Percentiles rank a stretch among this genome's conserved stretches.
Evolutionary conservation across 2,797 vertebrate species (phyloP).

Genomic region (Semaprochilodus insignis): DNA sequence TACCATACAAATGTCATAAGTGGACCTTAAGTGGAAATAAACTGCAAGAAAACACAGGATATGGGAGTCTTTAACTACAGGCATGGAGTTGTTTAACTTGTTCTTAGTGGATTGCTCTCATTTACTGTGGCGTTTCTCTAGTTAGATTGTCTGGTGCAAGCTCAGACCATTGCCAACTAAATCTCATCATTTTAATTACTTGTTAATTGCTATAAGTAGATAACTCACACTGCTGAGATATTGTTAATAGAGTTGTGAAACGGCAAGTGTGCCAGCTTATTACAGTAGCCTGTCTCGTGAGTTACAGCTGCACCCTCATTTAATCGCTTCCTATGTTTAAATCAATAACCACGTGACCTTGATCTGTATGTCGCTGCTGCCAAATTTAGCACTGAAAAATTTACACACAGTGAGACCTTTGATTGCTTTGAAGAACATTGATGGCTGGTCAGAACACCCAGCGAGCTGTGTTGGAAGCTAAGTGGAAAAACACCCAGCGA

Average conservation of each 20-base stretch:
- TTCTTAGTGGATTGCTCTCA: not conserved
- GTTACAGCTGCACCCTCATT: not conserved
- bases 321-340: not conserved
- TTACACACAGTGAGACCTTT: not conserved
- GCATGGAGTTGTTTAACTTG: not conserved
- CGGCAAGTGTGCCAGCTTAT: not conserved
- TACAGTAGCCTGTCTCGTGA: not conserved
- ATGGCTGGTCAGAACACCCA: slow-evolving; percentile 2
- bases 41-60: too few relatives aligned
- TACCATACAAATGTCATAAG: too few relatives aligned
- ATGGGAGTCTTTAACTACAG: too few relatives aligned
- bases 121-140: not conserved
- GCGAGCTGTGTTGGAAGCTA: not conserved
- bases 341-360: not conserved
- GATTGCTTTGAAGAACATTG: not conserved
- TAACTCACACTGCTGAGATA: not conserved
- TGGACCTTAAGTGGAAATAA: too few relatives aligned
- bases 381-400: not conserved
- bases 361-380: not conserved
- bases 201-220: not conserved
- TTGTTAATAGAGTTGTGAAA: not conserved
- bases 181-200: slow-evolving; percentile 1
- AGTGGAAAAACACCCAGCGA: too few relatives aligned
- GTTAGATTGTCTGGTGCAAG: not conserved
- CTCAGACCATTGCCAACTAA: not conserved